Base-by-base conservation (phyloP, 2,888 invertebrate species). In the Eupithecia vulgata region DNA sequence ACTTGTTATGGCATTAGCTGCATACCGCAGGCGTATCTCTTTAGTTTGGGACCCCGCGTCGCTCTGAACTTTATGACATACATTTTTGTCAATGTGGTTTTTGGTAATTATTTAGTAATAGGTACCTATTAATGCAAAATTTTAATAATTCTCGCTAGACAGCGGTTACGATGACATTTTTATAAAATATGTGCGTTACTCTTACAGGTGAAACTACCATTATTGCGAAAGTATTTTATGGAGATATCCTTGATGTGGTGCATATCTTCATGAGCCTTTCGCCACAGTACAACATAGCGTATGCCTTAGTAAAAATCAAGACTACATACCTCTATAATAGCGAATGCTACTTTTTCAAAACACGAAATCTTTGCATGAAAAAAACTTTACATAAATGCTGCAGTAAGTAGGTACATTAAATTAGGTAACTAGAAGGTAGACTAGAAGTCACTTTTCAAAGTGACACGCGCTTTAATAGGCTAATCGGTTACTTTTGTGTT, bases 1-100 rank as follows among this genome's bases (percentile, higher is more conserved):
- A 70, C 84, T 0, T 68, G 90, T 1, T 93, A 93, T 68, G 92
- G 92, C 0, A 57, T 91, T 8, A 89, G 88, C 0, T 89, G 90
- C 74, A 84, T 92, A n/a, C 93, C 93, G 0, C 93, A 91, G 78
- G 93, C 91, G 0, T 94, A 93, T 75, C 81, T 93, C 30, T 92
- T 94, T 77, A 92, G 93, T 68, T 81, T 92, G 64, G 90, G 93
- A 0, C 87, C 87, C 0, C 84, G 85, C 5, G 80, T 86, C 1
- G 83, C 90, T 1, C 85, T 94, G 15, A 94, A 93, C 71, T 83
- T 87, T 0, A 90, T 92, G 88, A 86, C 85, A 5, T 91, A 88
- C 74, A 77, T 91, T 37, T 90, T 93, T 64, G 81, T 90, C 21
- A 93, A 91, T 74, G 79, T 92, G 34, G 83, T 93, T 15, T 91